Conservation (phyloP, 2,113 vertebrate genomes). For the Rhinopithecus roxellana region DNA sequence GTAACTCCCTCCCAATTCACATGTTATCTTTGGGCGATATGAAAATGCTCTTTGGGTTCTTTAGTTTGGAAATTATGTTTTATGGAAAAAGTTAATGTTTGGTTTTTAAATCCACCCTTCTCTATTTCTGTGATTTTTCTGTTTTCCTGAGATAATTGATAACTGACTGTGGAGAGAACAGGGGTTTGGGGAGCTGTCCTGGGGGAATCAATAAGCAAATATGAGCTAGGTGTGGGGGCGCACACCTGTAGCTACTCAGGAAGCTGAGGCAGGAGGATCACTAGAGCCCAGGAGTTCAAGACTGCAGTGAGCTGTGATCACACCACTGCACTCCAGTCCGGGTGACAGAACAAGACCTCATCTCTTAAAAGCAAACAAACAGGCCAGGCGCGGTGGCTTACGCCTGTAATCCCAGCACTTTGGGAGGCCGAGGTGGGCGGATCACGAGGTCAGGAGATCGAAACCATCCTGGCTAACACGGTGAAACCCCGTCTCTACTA, state of each 20-base stretch:
- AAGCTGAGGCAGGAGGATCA: background rate
- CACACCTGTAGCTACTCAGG: background rate
- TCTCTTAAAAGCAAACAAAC: background rate
- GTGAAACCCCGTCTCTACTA: too few species aligned
- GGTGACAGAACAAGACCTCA: background rate
- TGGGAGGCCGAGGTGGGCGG: too few species aligned
- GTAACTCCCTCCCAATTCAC: slow-evolving; percentile 68
- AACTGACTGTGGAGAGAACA: background rate
- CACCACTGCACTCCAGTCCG: background rate
- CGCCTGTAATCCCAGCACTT: too few species aligned
- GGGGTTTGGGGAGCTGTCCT: background rate
- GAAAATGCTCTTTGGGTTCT: slow-evolving; percentile 45
- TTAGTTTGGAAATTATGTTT: slow-evolving; percentile 29
- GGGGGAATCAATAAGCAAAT: background rate
- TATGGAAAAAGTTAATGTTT: slow-evolving; percentile 33
- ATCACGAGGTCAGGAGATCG: too few species aligned
- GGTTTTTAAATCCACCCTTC: slow-evolving; percentile 29
- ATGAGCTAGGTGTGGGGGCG: background rate
- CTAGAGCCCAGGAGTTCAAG: background rate
- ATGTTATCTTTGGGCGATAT: background rate
- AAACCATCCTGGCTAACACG: too few species aligned
- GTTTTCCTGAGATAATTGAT: slow-evolving; percentile 47
- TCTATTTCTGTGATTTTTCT: slow-evolving; percentile 16
- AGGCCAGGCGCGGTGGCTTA: too few species aligned
- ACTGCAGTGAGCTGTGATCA: background rate